Base-by-base conservation (phyloP, 1,140 invertebrate genomes). In the Aphelinus certus region DNA sequence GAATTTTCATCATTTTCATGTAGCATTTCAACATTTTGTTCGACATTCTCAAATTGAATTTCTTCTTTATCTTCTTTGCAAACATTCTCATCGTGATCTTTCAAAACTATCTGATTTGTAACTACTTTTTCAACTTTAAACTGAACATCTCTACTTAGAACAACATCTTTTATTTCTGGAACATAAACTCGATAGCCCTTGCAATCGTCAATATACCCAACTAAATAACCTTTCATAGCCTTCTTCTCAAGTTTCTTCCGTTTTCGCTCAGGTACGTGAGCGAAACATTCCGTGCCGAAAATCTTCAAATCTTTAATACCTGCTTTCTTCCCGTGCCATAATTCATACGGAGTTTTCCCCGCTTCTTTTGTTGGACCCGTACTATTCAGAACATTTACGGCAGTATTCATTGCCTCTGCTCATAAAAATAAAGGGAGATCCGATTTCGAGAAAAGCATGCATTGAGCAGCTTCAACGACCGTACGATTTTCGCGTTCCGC, bases 381-480 rank as follows among this genome's bases (percentile, higher is more conserved):
- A 2, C 26, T n/a, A 53, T 71, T 71, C 1, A 71, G 4, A 7
- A 70, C 68, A 51, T 60, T 10, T 1, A 55, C 62, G 2, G 63
- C 57, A 2, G 71, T 75, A 51, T 75, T 75, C 42, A 68, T 55
- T 1, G 64, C 73, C 55, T 75, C 65, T 3, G 73, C 73, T 64
- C 63, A 75, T 42, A 75, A 56, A 66, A 51, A 58, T 47, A 3
- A 9, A 0, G 46, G 58, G 2, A 68, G 10, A 62, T 68, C 6
- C 7, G 7, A 2, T 7, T 66, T 66, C n/a, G 72, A 48, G 51
- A 60, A 51, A 3, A 74, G 3, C 63, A 74, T 68, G 3, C 64
- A 51, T 4, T 65, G 10, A 2, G 5, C 65, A 2, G 73, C 57
- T 56, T 71, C 69, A 6, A 64, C 42, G 1, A 73, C 2, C 2